Evolutionary conservation across 2,888 invertebrate species (phyloP).

Genomic region (Cephus nigrinus): DNA sequence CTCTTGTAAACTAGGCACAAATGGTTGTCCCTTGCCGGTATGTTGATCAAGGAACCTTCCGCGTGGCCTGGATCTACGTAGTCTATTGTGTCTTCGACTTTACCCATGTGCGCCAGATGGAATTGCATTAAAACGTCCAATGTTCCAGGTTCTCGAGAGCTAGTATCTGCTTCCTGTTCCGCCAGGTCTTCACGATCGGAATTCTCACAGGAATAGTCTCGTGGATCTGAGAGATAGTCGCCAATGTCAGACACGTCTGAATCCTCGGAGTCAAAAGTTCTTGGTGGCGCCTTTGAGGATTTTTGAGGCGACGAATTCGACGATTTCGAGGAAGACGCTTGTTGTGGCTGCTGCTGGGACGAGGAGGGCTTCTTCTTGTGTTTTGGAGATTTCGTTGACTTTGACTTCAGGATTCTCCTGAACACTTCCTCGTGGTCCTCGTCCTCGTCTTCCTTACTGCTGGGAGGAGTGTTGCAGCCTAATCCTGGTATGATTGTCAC

Average conservation of each 20-base stretch:
- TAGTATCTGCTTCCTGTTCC: constrained; percentile 16
- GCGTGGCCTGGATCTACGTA: constrained; percentile 52
- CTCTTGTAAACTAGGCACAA: constrained; percentile 75
- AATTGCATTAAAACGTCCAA: constrained; percentile 62
- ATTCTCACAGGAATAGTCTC: constrained; percentile 39
- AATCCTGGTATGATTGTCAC: not conserved
- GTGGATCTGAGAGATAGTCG: constrained; percentile 50
- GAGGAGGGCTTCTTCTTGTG: constrained; percentile 18
- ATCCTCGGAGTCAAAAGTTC: constrained; percentile 40
- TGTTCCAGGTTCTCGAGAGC: constrained; percentile 27
- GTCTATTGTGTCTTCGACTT: constrained; percentile 47
- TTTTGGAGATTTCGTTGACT: constrained; percentile 22
- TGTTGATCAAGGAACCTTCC: constrained; percentile 70
- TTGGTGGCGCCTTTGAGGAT: too few relatives aligned
- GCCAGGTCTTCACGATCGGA: constrained; percentile 39
- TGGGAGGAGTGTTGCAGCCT: constrained; percentile 11
- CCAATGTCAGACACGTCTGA: constrained; percentile 52
- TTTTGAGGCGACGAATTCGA: not conserved
- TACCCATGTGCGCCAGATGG: constrained; percentile 39
- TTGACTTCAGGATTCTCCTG: constrained; percentile 13
- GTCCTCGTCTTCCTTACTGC: constrained; percentile 30
- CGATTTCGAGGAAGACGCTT: constrained; percentile 36
- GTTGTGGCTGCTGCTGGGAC: constrained; percentile 19
- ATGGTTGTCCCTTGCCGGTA: constrained; percentile 76
- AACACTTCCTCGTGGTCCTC: constrained; percentile 24